Percentiles rank a stretch among this genome's conserved stretches.
Evolutionary conservation across 2,113 vertebrate genomes (phyloP).

Genomic region (Oophaga pumilio): DNA sequence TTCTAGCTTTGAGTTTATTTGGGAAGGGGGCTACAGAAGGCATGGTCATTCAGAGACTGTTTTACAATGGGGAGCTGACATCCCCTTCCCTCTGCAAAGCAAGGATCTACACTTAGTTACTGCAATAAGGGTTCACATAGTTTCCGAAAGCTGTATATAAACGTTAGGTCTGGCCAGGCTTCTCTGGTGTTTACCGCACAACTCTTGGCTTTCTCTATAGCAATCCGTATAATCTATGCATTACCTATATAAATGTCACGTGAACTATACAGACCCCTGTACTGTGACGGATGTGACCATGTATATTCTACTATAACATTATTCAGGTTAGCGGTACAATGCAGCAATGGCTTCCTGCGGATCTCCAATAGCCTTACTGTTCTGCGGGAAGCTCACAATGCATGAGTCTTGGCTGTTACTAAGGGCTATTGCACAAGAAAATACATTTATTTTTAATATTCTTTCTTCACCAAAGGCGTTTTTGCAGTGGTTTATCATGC

Average conservation of each 20-base stretch:
- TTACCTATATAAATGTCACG: not conserved
- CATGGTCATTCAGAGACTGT: not conserved
- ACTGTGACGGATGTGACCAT: conserved; percentile 5
- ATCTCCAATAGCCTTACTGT: not conserved
- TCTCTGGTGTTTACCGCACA: not conserved
- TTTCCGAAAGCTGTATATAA: not conserved
- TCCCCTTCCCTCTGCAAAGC: not conserved
- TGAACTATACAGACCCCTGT: conserved; percentile 1
- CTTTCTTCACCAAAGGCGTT: not conserved
- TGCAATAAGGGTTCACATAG: not conserved
- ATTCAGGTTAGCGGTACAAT: conserved; percentile 5
- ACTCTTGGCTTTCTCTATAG: not conserved
- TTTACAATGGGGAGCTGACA: not conserved
- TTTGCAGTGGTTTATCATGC: not conserved
- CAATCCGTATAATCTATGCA: conserved; percentile 25
- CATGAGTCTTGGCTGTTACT: conserved; percentile 3
- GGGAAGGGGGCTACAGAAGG: not conserved
- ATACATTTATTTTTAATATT: not conserved
- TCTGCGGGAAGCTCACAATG: not conserved
- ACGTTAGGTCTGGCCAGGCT: not conserved
- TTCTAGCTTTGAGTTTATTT: not conserved
- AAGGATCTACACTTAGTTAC: not conserved
- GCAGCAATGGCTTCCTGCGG: not conserved
- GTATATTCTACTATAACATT: not conserved
- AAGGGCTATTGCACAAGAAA: conserved; percentile 23